Evolutionary conservation across 2,113 vertebrate genomes (phyloP).

Genomic region (Misgurnus anguillicaudatus): DNA sequence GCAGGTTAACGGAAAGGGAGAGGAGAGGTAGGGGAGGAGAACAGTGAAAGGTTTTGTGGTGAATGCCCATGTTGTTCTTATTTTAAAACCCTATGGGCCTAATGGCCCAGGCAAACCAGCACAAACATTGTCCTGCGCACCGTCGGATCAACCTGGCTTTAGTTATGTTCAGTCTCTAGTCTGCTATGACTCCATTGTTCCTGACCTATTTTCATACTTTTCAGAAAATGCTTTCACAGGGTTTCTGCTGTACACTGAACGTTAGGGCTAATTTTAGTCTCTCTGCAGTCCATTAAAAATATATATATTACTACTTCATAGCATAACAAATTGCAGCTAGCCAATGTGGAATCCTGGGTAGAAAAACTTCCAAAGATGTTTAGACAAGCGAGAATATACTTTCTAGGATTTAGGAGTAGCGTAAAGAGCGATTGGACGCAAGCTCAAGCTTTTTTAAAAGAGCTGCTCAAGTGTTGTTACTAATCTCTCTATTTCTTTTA

Average conservation of each 20-base stretch:
- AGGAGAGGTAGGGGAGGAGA: conserved; percentile 30
- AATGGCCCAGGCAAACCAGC: background rate
- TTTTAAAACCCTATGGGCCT: conserved; percentile 1
- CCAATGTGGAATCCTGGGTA: background rate
- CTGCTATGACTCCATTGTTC: conserved; percentile 1
- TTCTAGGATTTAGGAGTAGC: background rate
- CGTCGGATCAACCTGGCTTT: background rate
- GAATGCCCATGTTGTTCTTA: conserved; percentile 36
- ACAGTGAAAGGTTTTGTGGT: conserved; percentile 37
- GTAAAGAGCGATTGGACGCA: conserved; percentile 4
- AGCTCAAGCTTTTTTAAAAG: too few species aligned
- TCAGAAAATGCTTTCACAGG: conserved; percentile 31
- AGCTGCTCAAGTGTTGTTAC: background rate
- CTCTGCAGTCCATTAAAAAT: conserved; percentile 15
- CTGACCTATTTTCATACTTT: conserved; percentile 23
- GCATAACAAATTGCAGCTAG: background rate
- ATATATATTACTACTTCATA: conserved; percentile 24
- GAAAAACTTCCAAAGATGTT: background rate
- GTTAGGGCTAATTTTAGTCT: conserved; percentile 39
- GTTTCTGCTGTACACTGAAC: conserved; percentile 29
- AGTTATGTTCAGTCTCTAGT: background rate
- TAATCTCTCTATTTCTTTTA: conserved; percentile 5
- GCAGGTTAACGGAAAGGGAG: conserved; percentile 42
- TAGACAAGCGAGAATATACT: background rate
- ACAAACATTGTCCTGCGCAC: background rate